A percentile compares a stretch with the other conserved stretches of the same genome.
phyloP scores from a whole-genome alignment of 2,888 invertebrate genomes.

The Cephus rjabovi region DNA sequence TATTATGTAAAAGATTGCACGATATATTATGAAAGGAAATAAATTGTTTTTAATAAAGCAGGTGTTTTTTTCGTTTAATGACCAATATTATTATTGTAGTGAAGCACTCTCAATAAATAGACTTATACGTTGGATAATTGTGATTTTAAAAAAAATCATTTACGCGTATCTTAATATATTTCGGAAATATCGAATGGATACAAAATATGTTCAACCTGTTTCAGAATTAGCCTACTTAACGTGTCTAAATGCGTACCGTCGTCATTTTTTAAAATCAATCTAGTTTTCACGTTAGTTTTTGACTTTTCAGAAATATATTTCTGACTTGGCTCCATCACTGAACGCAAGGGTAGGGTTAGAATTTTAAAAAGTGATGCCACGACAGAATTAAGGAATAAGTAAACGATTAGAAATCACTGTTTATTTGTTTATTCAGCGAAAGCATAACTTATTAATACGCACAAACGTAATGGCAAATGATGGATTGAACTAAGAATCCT shows the following conservation, averaged over 20 bases:
- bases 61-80: background rate
- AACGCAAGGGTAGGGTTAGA: background rate
- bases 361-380: background rate
- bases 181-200: too few species aligned
- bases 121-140: background rate
- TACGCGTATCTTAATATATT: background rate
- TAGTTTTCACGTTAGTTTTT: too few species aligned
- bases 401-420: background rate
- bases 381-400: background rate
- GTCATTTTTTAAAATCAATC: too few species aligned
- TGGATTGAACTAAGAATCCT: background rate
- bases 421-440: background rate
- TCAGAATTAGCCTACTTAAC: too few species aligned
- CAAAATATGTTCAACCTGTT: too few species aligned
- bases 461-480: background rate
- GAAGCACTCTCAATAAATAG: background rate
- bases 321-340: background rate
- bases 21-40: conserved; percentile 57
- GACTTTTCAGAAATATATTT: background rate
- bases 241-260: too few species aligned
- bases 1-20: conserved; percentile 58
- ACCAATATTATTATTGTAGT: background rate
- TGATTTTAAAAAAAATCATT: background rate
- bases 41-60: conserved; percentile 63
- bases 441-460: background rate